Percentiles rank a stretch among this genome's conserved stretches.
Conservation (phyloP, 2,113 vertebrate species). For the Pelobates fuscus region DNA sequence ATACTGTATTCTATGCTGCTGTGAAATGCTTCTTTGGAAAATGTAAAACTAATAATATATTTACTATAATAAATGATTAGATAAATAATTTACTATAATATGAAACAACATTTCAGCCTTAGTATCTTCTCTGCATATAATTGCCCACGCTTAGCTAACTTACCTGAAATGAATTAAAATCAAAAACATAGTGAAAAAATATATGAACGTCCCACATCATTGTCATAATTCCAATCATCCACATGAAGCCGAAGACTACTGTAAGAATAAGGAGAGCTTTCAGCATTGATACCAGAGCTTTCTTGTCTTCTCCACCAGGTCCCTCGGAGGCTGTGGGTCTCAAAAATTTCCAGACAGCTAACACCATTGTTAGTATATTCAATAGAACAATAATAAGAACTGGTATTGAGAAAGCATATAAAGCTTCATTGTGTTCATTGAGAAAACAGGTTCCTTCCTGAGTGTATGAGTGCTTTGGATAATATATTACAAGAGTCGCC, state of each 20-base stretch:
- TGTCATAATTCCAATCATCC: slow-evolving; percentile 72
- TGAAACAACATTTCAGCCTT: too few relatives aligned
- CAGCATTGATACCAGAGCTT: slow-evolving; percentile 64
- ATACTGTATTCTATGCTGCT: too few relatives aligned
- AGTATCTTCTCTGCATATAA: too few relatives aligned
- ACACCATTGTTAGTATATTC: slow-evolving; percentile 71
- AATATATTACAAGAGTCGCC: slow-evolving; percentile 67
- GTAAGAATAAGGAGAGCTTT: slow-evolving; percentile 76
- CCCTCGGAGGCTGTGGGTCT: slow-evolving; percentile 60
- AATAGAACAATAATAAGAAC: slow-evolving; percentile 69
- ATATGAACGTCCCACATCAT: slow-evolving; percentile 43
- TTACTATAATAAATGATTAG: too few relatives aligned
- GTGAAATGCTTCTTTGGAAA: too few relatives aligned
- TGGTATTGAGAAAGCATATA: slow-evolving; percentile 74
- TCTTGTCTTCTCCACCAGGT: slow-evolving; percentile 64
- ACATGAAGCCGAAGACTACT: slow-evolving; percentile 77
- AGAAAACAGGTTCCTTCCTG: slow-evolving; percentile 68
- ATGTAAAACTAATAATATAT: too few relatives aligned
- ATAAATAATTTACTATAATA: too few relatives aligned
- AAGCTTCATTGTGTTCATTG: slow-evolving; percentile 60
- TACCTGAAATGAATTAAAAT: slow-evolving; percentile 77
- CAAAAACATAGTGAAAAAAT: slow-evolving; percentile 65
- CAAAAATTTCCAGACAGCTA: slow-evolving; percentile 73
- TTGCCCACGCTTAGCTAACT: too few relatives aligned
- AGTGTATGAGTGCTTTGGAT: slow-evolving; percentile 65